Conservation (phyloP, 2,888 invertebrate species). For the Geotrupes spiniger region DNA sequence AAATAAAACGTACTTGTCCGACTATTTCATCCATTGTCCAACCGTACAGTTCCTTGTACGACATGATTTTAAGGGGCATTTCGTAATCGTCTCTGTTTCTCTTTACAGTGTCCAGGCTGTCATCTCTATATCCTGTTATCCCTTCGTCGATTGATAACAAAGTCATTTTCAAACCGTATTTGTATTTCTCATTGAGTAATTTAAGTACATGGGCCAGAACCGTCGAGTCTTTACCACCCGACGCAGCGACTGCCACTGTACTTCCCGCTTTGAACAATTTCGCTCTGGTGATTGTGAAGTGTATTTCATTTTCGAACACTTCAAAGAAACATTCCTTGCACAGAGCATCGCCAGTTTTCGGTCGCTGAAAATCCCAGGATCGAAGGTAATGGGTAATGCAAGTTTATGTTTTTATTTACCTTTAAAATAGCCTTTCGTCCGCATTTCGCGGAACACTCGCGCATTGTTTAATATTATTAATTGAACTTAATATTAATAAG, state of each 20-base stretch:
- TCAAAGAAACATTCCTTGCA: constrained; percentile 94
- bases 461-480: constrained; percentile 55
- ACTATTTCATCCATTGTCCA: constrained; percentile 99
- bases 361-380: constrained; percentile 60
- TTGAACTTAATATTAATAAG: neutral
- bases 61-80: constrained; percentile 90
- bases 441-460: constrained; percentile 68
- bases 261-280: constrained; percentile 80
- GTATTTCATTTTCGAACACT: constrained; percentile 93
- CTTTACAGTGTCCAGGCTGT: constrained; percentile 95
- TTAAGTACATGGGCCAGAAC: constrained; percentile 94
- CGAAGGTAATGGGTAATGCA: constrained; percentile 2
- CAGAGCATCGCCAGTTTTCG: constrained; percentile 86
- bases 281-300: constrained; percentile 81
- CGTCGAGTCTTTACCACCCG: constrained; percentile 95
- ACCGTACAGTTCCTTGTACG: constrained; percentile 96
- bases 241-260: constrained; percentile 90
- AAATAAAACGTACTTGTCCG: constrained; percentile 56
- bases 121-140: constrained; percentile 93
- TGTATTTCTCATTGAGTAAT: constrained; percentile 81
- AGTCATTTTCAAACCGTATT: constrained; percentile 86
- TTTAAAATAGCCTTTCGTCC: constrained; percentile 74
- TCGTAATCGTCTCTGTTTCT: constrained; percentile 91
- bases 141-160: constrained; percentile 98
- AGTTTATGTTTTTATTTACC: constrained; percentile 50